Percentiles rank a stretch among this genome's conserved stretches.
phyloP scores from a whole-genome alignment of 2,797 vertebrate genomes.

The Momotus momota region DNA sequence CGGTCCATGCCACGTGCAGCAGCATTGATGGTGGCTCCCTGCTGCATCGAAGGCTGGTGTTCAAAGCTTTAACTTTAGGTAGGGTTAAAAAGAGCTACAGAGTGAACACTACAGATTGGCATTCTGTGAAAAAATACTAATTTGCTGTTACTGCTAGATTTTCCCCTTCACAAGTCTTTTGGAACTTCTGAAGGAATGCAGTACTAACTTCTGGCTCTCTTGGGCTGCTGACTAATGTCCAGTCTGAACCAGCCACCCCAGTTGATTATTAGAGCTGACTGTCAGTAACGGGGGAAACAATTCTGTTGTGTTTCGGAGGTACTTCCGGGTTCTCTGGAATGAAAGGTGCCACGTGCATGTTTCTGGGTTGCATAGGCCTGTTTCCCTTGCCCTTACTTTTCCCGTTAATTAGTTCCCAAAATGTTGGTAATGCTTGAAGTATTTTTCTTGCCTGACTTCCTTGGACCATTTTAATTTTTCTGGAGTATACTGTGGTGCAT shows the following conservation, averaged over 20 bases:
- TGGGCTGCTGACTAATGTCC: slow-evolving; percentile 5
- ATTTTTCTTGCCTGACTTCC: not conserved
- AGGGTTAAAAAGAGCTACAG: not conserved
- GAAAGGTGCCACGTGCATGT: slow-evolving; percentile 17
- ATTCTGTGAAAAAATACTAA: not conserved
- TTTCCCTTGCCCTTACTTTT: not conserved
- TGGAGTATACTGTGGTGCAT: not conserved
- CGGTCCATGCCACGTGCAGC: not conserved
- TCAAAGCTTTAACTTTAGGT: not conserved
- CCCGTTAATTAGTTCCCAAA: not conserved
- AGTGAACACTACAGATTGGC: not conserved
- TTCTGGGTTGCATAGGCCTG: not conserved
- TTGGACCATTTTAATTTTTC: not conserved
- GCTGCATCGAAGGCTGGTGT: slow-evolving; percentile 18
- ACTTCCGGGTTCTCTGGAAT: slow-evolving; percentile 7
- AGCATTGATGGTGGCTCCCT: not conserved
- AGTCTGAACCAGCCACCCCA: not conserved
- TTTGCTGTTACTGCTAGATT: slow-evolving; percentile 1
- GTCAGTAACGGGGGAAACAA: not conserved
- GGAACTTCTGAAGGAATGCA: slow-evolving; percentile 10
- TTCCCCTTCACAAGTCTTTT: slow-evolving; percentile 1
- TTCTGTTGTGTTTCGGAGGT: slow-evolving; percentile 12
- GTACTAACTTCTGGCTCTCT: not conserved
- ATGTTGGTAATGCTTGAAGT: not conserved
- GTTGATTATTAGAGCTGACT: not conserved